These are phyloP conservation scores for Oryzaephilus surinamensis DNA, from an alignment of 1,140 invertebrate species.

Conservation along the genomic window DNA sequence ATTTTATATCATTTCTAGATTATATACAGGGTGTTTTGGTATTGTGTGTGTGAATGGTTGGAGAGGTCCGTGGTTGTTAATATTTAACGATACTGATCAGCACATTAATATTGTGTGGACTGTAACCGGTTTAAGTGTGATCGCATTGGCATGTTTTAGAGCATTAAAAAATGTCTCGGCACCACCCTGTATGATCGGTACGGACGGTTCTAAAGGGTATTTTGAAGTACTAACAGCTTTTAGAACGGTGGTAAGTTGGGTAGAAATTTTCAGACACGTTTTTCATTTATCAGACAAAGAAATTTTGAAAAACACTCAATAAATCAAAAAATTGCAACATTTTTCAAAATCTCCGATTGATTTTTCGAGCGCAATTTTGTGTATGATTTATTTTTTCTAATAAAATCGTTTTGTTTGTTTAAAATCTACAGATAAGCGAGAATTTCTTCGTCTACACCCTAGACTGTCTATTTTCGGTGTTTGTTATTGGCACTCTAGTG, in stretches of 20 bases:
- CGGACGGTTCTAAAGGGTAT: conserved; percentile 62
- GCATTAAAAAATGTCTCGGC: conserved; percentile 69
- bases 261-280: no score
- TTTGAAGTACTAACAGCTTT: conserved; percentile 78
- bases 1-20: conserved; percentile 59
- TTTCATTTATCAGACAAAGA: background rate
- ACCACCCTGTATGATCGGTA: conserved; percentile 63
- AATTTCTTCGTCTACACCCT: conserved; percentile 60
- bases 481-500: conserved; percentile 70
- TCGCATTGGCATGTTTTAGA: conserved; percentile 52
- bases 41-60: conserved; percentile 74
- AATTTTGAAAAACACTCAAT: no score
- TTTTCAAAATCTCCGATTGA: background rate
- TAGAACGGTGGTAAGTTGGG: conserved; percentile 51
- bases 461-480: conserved; percentile 76
- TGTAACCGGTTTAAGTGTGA: no score
- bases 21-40: conserved; percentile 64
- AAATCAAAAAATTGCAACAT: no score
- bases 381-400: no score
- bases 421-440: conserved; percentile 59
- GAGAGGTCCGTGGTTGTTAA: conserved; percentile 66
- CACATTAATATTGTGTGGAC: conserved; percentile 49
- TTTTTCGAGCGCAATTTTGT: no score
- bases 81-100: conserved; percentile 49
- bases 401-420: no score